These are phyloP conservation scores for Drosophila lini DNA, from an alignment of 1,140 invertebrate species.

Conservation along the genomic window DNA sequence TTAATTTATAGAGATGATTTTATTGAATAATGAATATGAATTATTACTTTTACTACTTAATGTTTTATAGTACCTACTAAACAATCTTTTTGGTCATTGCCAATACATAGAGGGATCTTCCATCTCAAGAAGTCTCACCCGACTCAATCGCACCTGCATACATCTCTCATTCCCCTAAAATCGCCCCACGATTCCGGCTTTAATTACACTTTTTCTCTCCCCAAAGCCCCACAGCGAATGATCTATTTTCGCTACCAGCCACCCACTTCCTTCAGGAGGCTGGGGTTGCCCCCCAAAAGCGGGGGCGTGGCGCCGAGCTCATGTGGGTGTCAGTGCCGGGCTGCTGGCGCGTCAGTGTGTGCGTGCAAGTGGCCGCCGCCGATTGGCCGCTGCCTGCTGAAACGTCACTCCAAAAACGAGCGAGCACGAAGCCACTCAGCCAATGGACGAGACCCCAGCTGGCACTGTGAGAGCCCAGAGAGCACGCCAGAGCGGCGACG, in stretches of 20 bases:
- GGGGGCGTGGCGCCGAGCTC: background rate
- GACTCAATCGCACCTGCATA: background rate
- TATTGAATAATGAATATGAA: no score
- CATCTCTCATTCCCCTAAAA: background rate
- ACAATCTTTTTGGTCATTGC: no score
- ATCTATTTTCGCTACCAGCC: background rate
- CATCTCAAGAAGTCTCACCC: background rate
- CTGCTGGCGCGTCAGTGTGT: background rate
- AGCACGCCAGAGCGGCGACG: constrained; percentile 1
- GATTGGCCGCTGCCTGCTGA: constrained; percentile 15
- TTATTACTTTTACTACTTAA: no score
- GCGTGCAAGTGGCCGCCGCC: background rate
- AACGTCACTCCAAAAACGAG: constrained; percentile 20
- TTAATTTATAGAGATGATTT: no score
- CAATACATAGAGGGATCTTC: background rate
- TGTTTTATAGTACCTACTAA: no score
- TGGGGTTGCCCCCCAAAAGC: background rate
- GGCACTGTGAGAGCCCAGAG: background rate
- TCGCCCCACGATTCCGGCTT: background rate
- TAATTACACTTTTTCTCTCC: background rate
- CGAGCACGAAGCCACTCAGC: constrained; percentile 14
- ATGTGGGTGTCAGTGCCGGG: background rate
- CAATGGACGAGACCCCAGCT: constrained; percentile 2
- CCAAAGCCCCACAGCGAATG: background rate
- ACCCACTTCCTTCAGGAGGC: background rate